phyloP scores from a whole-genome alignment of 2,888 invertebrate species.

The Eristalis arbustorum region DNA sequence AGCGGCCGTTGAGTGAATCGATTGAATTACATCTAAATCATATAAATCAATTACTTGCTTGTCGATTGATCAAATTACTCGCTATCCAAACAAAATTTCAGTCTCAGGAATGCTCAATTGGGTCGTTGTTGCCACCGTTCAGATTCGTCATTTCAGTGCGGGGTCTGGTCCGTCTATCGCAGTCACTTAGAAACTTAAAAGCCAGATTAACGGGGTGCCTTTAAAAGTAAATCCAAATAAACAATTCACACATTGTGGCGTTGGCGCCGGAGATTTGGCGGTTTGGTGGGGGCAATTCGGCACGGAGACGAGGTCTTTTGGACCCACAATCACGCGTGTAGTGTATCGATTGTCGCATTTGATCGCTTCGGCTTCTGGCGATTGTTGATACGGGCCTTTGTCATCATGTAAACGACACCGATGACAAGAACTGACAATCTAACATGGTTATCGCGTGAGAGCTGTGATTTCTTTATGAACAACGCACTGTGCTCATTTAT shows the following conservation, averaged over 20 bases:
- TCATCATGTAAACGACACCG: background rate
- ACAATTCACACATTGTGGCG: background rate
- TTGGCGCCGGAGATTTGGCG: too few species aligned
- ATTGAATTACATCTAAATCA: constrained; percentile 35
- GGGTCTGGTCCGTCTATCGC: background rate
- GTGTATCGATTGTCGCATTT: constrained; percentile 11
- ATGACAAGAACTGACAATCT: background rate
- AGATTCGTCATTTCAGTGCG: background rate
- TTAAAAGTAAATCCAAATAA: constrained; percentile 1
- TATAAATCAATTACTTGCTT: constrained; percentile 44
- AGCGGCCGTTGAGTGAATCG: constrained; percentile 26
- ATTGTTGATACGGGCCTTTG: background rate
- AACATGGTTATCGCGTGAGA: background rate
- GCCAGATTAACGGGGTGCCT: background rate
- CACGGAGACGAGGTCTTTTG: background rate
- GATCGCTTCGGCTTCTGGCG: background rate
- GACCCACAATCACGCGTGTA: background rate
- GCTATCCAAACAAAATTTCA: background rate
- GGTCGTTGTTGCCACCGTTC: background rate
- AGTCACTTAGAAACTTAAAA: constrained; percentile 10
- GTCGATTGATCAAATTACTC: constrained; percentile 51
- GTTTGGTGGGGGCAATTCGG: background rate
- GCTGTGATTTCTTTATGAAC: background rate
- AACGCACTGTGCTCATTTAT: background rate
- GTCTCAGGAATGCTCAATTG: background rate